Evolutionary conservation across 2,797 vertebrate genomes (phyloP).

Genomic region (Xyrichtys novacula): DNA sequence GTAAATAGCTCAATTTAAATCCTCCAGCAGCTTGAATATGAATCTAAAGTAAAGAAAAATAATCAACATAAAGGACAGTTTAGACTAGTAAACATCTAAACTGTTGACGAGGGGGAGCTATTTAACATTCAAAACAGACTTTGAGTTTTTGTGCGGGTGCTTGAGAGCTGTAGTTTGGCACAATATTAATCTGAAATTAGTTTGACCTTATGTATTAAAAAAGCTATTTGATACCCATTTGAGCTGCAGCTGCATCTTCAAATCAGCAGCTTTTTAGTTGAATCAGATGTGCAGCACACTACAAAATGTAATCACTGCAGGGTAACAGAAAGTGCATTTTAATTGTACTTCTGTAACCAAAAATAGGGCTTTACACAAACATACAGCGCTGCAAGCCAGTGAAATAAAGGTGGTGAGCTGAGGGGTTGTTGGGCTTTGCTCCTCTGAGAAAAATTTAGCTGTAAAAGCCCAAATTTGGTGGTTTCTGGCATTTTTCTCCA

Average conservation of each 20-base stretch:
- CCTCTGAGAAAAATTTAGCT: too few species aligned
- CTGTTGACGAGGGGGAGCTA: neutral
- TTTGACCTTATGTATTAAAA: neutral
- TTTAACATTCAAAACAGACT: neutral
- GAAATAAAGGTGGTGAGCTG: too few species aligned
- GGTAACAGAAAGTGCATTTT: too few species aligned
- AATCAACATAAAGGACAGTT: neutral
- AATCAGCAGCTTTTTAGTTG: neutral
- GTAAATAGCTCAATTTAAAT: slow-evolving; percentile 34
- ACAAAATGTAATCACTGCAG: slow-evolving; percentile 6
- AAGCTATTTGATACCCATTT: neutral
- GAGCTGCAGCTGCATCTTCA: neutral
- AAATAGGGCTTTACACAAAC: too few species aligned
- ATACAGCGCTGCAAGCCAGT: too few species aligned
- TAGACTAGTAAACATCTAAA: neutral
- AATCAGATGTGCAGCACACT: neutral
- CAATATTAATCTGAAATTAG: neutral
- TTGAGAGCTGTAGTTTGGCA: neutral
- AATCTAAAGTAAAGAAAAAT: neutral
- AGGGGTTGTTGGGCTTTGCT: too few species aligned
- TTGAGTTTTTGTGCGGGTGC: neutral
- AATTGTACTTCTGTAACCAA: too few species aligned
- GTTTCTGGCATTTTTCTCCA: too few species aligned
- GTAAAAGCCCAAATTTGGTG: too few species aligned
- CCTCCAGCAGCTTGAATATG: neutral